These are phyloP conservation scores for Venturia canescens DNA, from an alignment of 1,140 invertebrate genomes.

Conservation along the genomic window DNA sequence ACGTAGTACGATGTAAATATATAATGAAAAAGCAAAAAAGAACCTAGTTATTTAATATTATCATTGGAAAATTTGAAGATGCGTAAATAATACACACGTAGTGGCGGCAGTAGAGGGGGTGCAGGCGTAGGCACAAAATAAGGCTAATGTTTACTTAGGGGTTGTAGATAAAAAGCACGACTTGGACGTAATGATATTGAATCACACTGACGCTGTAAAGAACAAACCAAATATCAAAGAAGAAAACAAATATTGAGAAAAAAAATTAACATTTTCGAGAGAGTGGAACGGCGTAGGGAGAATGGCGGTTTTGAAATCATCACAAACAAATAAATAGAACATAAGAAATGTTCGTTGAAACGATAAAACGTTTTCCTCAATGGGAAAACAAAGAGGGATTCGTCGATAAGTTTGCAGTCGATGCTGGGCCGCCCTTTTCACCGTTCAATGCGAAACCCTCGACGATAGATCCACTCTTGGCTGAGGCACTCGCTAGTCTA, in stretches of 20 bases:
- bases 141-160: conserved; percentile 53
- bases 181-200: conserved; percentile 60
- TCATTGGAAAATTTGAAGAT: conserved; percentile 40
- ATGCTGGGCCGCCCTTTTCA: conserved; percentile 51
- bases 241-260: background rate
- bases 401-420: background rate
- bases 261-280: too few relatives aligned
- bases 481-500: conserved; percentile 62
- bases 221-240: conserved; percentile 4
- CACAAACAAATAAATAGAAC: background rate
- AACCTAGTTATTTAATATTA: conserved; percentile 1
- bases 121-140: conserved; percentile 61
- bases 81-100: conserved; percentile 47
- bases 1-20: background rate
- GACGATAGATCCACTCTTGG: conserved; percentile 55
- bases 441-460: conserved; percentile 59
- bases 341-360: background rate
- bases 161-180: conserved; percentile 64
- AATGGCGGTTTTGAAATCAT: conserved; percentile 47
- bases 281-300: conserved; percentile 47
- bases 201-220: conserved; percentile 53
- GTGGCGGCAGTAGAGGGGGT: conserved; percentile 62
- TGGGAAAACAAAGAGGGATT: background rate
- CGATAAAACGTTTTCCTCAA: conserved; percentile 20
- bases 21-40: background rate